Conservation (phyloP, 2,113 vertebrate genomes). For the Callospermophilus lateralis region DNA sequence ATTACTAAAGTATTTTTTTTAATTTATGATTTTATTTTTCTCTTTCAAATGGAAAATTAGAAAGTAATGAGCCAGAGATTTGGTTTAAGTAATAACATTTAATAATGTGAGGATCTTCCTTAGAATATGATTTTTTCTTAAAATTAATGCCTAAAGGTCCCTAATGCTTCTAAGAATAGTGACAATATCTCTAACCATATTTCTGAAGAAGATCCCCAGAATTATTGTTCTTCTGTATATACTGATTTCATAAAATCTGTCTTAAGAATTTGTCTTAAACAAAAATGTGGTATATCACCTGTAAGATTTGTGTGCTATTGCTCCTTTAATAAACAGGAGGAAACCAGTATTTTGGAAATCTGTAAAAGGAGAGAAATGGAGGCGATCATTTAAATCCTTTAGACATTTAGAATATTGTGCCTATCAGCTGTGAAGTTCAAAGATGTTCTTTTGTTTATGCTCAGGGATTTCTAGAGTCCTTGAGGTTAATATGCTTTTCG, state of each 20-base stretch:
- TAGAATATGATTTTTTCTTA: background rate
- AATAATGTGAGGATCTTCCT: background rate
- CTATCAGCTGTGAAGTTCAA: background rate
- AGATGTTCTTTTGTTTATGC: background rate
- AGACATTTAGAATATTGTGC: background rate
- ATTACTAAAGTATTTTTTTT: background rate
- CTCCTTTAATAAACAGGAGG: background rate
- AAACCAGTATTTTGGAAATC: background rate
- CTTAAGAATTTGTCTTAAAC: too few species aligned
- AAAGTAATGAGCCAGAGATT: background rate
- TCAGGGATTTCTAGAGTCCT: background rate
- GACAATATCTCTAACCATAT: background rate
- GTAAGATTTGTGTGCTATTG: background rate
- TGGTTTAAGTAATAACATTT: background rate
- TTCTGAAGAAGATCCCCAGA: background rate
- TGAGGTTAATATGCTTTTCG: background rate
- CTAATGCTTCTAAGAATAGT: background rate
- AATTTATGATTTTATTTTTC: background rate
- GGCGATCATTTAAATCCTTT: fast-evolving
- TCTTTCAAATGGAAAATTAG: background rate
- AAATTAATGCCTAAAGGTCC: background rate
- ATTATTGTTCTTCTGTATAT: background rate
- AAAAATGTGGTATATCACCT: too few species aligned
- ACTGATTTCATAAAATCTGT: background rate
- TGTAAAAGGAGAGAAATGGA: background rate